A percentile compares a stretch with the other conserved stretches of the same genome.
Conservation (phyloP, 2,797 vertebrate genomes). For the Chaenodraco wilsoni region DNA sequence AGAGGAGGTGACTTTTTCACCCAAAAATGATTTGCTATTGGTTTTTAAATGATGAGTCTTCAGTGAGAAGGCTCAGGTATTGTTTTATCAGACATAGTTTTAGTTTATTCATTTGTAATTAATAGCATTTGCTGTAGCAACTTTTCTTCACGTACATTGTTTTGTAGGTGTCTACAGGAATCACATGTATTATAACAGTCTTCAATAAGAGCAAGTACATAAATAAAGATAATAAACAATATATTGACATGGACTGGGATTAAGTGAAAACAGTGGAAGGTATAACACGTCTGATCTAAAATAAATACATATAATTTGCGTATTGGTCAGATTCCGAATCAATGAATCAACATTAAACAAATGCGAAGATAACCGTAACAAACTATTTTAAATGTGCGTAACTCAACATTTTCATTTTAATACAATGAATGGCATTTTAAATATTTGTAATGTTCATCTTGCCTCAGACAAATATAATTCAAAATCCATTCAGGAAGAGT, state of each 20-base stretch:
- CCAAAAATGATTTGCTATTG: constrained; percentile 8
- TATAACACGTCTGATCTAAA: constrained; percentile 1
- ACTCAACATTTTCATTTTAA: constrained; percentile 11
- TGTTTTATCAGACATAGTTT: constrained; percentile 3
- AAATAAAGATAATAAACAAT: constrained; percentile 37
- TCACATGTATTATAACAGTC: constrained; percentile 60
- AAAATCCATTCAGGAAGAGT: constrained; percentile 13
- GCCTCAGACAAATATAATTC: constrained; percentile 1
- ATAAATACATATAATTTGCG: not conserved
- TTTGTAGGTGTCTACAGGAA: constrained; percentile 1
- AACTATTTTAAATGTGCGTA: not conserved
- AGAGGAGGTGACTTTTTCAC: constrained; percentile 12
- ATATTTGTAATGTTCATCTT: not conserved
- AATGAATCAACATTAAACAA: too few species aligned
- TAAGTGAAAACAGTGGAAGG: constrained; percentile 35
- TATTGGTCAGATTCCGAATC: not conserved
- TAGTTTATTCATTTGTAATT: not conserved
- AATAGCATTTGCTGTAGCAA: constrained; percentile 22
- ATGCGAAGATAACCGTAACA: not conserved
- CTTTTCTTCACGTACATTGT: constrained; percentile 34
- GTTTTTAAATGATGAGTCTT: constrained; percentile 14
- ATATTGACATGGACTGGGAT: constrained; percentile 56
- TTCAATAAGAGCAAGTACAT: constrained; percentile 55
- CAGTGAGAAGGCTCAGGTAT: not conserved
- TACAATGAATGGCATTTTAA: not conserved